A percentile compares a stretch with the other conserved stretches of the same genome.
Conservation (phyloP, 1,140 invertebrate species). For the Sinella curviseta region DNA sequence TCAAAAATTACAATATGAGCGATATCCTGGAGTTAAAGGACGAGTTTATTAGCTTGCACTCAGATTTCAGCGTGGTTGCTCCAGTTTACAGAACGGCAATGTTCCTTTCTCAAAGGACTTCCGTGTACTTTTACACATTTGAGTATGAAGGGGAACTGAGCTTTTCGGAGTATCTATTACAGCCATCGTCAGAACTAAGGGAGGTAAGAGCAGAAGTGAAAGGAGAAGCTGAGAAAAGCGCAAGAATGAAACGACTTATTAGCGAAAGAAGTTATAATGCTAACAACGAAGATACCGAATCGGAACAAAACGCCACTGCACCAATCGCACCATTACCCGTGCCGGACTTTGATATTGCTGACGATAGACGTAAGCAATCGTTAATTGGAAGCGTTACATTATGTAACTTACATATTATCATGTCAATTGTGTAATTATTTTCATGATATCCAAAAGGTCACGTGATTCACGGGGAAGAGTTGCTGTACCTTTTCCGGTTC, state of each 20-base stretch:
- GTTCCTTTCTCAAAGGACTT: constrained; percentile 28
- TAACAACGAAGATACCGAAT: no score
- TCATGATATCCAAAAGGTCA: neutral
- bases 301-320: no score
- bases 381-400: neutral
- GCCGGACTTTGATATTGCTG: no score
- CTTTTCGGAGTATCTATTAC: constrained; percentile 37
- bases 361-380: no score
- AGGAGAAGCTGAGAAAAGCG: neutral
- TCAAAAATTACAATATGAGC: constrained; percentile 42
- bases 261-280: neutral
- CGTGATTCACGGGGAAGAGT: constrained; percentile 46
- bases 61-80: constrained; percentile 43
- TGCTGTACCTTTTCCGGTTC: constrained; percentile 45
- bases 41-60: constrained; percentile 43
- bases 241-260: no score
- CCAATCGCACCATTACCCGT: no score
- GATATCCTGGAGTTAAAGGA: constrained; percentile 41
- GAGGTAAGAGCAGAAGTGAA: neutral
- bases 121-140: constrained; percentile 45
- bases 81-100: constrained; percentile 41
- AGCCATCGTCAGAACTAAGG: constrained; percentile 35
- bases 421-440: neutral
- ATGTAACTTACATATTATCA: neutral
- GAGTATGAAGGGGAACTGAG: constrained; percentile 43